A percentile compares a stretch with the other conserved stretches of the same genome.
phyloP scores from a whole-genome alignment of 2,888 invertebrate species.

The Alloscopus bannaensis region DNA sequence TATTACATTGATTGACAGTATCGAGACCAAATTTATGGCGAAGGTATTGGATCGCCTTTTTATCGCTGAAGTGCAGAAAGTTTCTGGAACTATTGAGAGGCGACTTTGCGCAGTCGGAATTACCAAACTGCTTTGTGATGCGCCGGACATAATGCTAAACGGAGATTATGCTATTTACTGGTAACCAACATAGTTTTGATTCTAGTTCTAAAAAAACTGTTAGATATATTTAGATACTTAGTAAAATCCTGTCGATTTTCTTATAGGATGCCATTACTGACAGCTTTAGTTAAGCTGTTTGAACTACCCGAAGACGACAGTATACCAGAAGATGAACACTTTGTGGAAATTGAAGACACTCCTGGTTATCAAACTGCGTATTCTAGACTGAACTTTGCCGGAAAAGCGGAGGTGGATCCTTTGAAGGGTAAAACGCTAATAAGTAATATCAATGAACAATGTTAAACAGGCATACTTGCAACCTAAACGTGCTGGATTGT shows the following conservation, averaged over 20 bases:
- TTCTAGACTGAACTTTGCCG: slow-evolving; percentile 91
- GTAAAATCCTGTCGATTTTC: not conserved
- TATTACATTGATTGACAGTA: slow-evolving; percentile 87
- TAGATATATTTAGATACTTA: not conserved
- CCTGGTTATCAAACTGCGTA: slow-evolving; percentile 92
- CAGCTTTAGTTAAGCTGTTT: slow-evolving; percentile 89
- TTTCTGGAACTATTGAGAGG: slow-evolving; percentile 87
- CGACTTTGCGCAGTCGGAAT: slow-evolving; percentile 95
- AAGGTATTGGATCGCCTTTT: slow-evolving; percentile 96
- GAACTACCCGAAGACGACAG: slow-evolving; percentile 91
- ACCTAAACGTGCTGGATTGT: too few species aligned
- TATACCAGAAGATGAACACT: slow-evolving; percentile 84
- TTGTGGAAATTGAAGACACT: slow-evolving; percentile 90
- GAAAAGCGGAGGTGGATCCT: slow-evolving; percentile 84
- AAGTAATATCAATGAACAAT: too few species aligned
- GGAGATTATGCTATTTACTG: slow-evolving; percentile 80
- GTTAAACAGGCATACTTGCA: too few species aligned
- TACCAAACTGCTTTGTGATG: slow-evolving; percentile 88
- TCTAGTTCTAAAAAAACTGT: not conserved
- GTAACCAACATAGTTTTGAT: slow-evolving; percentile 77
- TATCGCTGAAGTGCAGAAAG: slow-evolving; percentile 90
- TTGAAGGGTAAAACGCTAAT: slow-evolving; percentile 78
- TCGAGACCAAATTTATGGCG: slow-evolving; percentile 93
- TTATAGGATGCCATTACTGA: slow-evolving; percentile 77
- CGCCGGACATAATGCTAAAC: slow-evolving; percentile 80